phyloP scores from a whole-genome alignment of 1,140 invertebrate genomes.

The Trichogramma pretiosum region DNA sequence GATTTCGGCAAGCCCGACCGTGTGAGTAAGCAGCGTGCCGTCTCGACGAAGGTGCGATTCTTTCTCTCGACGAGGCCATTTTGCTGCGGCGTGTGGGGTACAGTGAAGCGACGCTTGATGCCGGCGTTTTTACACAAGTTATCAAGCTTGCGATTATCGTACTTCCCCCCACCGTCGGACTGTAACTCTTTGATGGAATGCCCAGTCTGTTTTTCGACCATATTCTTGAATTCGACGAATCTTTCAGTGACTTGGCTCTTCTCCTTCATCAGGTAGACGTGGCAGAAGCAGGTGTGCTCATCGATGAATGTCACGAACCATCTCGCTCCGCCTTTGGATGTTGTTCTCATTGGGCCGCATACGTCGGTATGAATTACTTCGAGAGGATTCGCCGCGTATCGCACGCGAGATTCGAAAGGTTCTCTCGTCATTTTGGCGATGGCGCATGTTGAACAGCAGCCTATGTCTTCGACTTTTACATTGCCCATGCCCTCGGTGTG shows the following conservation, averaged over 20 bases:
- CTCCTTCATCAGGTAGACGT: slow-evolving; percentile 26
- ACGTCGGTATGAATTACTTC: slow-evolving; percentile 19
- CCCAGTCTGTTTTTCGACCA: slow-evolving; percentile 26
- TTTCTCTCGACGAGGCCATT: slow-evolving; percentile 22
- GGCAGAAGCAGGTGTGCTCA: slow-evolving; percentile 25
- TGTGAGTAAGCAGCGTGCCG: slow-evolving; percentile 24
- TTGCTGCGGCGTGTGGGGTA: slow-evolving; percentile 21
- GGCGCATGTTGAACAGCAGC: slow-evolving; percentile 24
- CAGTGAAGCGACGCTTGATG: slow-evolving; percentile 15
- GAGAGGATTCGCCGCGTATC: not conserved
- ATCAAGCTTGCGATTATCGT: slow-evolving; percentile 24
- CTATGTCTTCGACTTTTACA: not conserved
- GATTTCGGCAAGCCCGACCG: not conserved
- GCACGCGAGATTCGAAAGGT: slow-evolving; percentile 23
- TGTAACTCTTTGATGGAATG: slow-evolving; percentile 23
- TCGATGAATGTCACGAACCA: slow-evolving; percentile 31
- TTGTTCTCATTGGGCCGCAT: slow-evolving; percentile 12
- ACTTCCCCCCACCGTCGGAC: slow-evolving; percentile 30
- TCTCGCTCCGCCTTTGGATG: slow-evolving; percentile 12
- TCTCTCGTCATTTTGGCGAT: slow-evolving; percentile 26
- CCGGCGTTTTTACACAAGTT: slow-evolving; percentile 17
- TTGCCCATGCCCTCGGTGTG: not conserved
- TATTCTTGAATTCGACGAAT: slow-evolving; percentile 25
- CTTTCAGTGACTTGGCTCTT: slow-evolving; percentile 23
- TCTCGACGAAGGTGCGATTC: slow-evolving; percentile 24